Percentiles rank a stretch among this genome's conserved stretches.
phyloP scores from a whole-genome alignment of 2,888 invertebrate species.

The Amiota minor region DNA sequence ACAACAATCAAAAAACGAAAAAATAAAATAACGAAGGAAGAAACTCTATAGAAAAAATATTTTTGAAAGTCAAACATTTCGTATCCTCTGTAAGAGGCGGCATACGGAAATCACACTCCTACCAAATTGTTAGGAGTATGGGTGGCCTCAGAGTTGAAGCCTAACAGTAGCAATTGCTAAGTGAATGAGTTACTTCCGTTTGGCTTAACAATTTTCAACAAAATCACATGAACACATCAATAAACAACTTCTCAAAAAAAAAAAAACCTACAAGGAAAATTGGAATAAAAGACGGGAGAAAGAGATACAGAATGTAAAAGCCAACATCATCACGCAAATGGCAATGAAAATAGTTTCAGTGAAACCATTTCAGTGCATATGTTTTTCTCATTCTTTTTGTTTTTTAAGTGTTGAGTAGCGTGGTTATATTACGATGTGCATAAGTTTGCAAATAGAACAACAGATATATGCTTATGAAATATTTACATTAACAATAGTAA shows the following conservation, averaged over 20 bases:
- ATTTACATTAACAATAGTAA: slow-evolving; percentile 44
- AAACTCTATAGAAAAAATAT: slow-evolving; percentile 30
- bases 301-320: not conserved
- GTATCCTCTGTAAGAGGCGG: slow-evolving; percentile 51
- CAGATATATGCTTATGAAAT: slow-evolving; percentile 40
- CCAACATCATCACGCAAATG: slow-evolving; percentile 30
- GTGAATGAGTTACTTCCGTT: slow-evolving; percentile 65
- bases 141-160: not conserved
- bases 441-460: not conserved
- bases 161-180: slow-evolving; percentile 45
- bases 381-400: too few species aligned
- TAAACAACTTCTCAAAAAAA: slow-evolving; percentile 18
- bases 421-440: too few species aligned
- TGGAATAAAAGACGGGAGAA: slow-evolving; percentile 28
- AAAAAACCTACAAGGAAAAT: slow-evolving; percentile 27
- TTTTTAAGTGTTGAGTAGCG: not conserved
- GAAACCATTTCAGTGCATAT: not conserved
- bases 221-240: slow-evolving; percentile 50
- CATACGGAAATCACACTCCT: slow-evolving; percentile 67
- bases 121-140: slow-evolving; percentile 40
- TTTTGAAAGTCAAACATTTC: slow-evolving; percentile 29
- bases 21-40: slow-evolving; percentile 27
- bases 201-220: slow-evolving; percentile 61
- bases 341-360: slow-evolving; percentile 26
- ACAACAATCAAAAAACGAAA: slow-evolving; percentile 56